Base-by-base conservation (phyloP, 2,888 invertebrate genomes). In the Biston stratarius region DNA sequence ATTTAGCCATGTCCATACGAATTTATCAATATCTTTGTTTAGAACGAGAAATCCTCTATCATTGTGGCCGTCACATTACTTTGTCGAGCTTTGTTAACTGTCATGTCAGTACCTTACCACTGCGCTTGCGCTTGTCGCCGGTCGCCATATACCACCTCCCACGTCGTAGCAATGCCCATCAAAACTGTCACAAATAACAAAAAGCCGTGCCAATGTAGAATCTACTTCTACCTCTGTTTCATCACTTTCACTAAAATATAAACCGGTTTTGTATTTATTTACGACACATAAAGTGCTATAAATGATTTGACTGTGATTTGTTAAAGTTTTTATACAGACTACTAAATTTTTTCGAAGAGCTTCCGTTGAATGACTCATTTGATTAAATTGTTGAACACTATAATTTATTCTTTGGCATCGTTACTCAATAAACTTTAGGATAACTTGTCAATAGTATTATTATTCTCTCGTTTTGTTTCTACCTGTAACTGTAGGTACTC, bases 101-200 rank as follows among this genome's bases (percentile, higher is more conserved):
- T 79, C 80, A 75, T 84, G 84, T 79, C 80, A 75, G 59, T 62
- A 77, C 79, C 81, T 81, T 80, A 78, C 84, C 80, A 80, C 72
- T 81, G 82, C 84, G 81, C 79, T 76, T 75, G 79, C 80, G 81
- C 79, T 70, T 75, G 77, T 79, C 79, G 76, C 77, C 77, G 74
- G 76, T 79, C 79, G 76, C 77, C 77, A 81, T 75, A 78, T 78
- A 79, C 76, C 70, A 83, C 88, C 88, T 82, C 88, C 88, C 81
- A 82, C 82, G 78, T 77, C 68, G 81, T 72, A 62, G 66, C 52
- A 51, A 73, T 72, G 69, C 72, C 61, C 73, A 71, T 77, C 74
- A 74, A 77, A 76, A 73, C 69, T 73, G 67, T 72, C 72, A 71
- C 74, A 74, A 75, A 75, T 48, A 74, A 56, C 56, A 65, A 71